phyloP scores from a whole-genome alignment of 1,140 invertebrate genomes.

The Limonius californicus region DNA sequence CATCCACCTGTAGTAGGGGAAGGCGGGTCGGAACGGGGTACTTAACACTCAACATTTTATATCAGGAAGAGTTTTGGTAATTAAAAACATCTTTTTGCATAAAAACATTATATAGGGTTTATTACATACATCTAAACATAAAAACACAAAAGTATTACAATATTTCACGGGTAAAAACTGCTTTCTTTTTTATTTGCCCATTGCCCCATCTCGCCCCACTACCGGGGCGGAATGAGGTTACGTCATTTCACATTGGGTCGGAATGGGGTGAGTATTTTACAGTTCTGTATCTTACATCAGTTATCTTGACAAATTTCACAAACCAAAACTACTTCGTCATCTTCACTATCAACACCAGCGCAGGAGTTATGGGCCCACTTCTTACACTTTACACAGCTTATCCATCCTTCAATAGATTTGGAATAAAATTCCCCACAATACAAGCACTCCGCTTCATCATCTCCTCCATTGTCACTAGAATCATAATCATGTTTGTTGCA shows the following conservation, averaged over 20 bases:
- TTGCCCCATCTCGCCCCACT: background rate
- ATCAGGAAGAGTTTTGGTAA: too few relatives aligned
- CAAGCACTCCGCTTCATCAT: background rate
- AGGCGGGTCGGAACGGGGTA: too few relatives aligned
- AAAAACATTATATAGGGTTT: too few relatives aligned
- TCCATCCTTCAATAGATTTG: background rate
- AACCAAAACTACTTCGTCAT: constrained; percentile 9
- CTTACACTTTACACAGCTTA: background rate
- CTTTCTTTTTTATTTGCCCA: too few relatives aligned
- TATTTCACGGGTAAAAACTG: too few relatives aligned
- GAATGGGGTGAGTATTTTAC: background rate
- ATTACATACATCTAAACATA: too few relatives aligned
- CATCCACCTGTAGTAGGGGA: too few relatives aligned
- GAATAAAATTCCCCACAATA: background rate
- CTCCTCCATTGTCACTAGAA: background rate
- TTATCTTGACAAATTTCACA: constrained; percentile 4
- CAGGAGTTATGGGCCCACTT: constrained; percentile 18
- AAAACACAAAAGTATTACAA: too few relatives aligned
- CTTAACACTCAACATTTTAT: too few relatives aligned
- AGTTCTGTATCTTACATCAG: background rate
- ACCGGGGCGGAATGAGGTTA: too few relatives aligned
- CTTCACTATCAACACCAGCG: constrained; percentile 12
- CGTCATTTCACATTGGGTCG: too few relatives aligned
- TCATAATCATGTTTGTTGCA: background rate
- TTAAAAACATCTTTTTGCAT: too few relatives aligned